Evolutionary conservation across 2,113 vertebrate genomes (phyloP), one percentile per base, ranked within the genome.

Genomic region (Brienomyrus longianalis): DNA sequence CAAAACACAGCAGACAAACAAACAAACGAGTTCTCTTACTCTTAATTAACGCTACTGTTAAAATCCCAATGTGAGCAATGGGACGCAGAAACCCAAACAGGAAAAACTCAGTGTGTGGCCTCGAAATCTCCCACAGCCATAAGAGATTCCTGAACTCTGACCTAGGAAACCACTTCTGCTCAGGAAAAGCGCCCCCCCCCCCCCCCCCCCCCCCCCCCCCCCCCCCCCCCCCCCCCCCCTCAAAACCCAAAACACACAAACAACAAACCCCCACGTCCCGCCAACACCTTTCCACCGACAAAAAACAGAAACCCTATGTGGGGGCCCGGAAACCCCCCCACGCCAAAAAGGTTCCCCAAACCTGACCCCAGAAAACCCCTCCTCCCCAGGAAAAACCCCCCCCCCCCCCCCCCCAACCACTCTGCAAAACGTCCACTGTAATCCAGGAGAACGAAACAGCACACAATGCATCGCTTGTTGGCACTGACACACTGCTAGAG

Each of bases 111-210:
- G n/a, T 66, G 62, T 23, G 59, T 39, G n/a, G 62, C 62, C 62
- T 70, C 27, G 62, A 27, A 70, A 70, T 70, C 62, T 70, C 27
- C 10, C 62, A 70, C 27, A 31, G 62, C 62, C 11, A 70, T 70
- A 31, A 70, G 62, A 70, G 62, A 70, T 70, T 70, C 62, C 62
- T 27, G 62, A 70, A 70, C 62, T 70, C 62, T 88, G 87, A 85
- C 83, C 21, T 50, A 85, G 39, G 48, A 47, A 85, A 48, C 21
- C 8, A 85, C 83, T 23, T n/a, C 39, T 21, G 83, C 48, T 88
- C 54, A 70, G 62, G n/a, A 13, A 31, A 70, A 70, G n/a, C n/a
- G n/a, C 1, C 31, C 31, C 31, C 31, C 31, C 31, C n/a, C 62
- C 62, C n/a, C 56, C n/a, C n/a, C 62, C 27, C n/a, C 3, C 62